Evolutionary conservation across 2,888 invertebrate species (phyloP), one percentile per base, ranked within the genome.

Genomic region (Caenorhabditis imperialis): DNA sequence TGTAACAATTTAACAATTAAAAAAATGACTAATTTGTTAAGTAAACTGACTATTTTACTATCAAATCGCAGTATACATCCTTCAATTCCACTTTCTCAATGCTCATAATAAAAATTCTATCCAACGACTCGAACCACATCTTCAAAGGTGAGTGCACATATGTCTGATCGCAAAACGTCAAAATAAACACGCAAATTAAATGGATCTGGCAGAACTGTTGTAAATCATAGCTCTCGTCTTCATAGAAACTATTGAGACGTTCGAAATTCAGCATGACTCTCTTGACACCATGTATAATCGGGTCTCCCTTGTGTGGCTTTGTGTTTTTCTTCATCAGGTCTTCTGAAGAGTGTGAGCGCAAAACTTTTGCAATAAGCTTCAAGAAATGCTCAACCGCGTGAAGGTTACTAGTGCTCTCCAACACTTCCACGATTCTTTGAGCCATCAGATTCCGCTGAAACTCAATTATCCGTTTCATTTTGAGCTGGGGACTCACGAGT

Each of bases 301-400:
- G 16, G 14, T 61, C 61, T 25, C 40, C 51, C 7, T 50, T 27
- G 14, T 18, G n/a, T 5, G 27, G n/a, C 3, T 18, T 10, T 5
- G 20, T 16, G 5, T 30, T 16, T 44, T 51, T 61, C 30, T 16
- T 50, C 51, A 61, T 51, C 10, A 58, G 48, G 35, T 51, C 61
- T 51, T 61, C 61, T 51, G 61, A 61, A 10, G 51, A 61, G 20
- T 61, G 61, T 22, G 61, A 61, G 12, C 51, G 7, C 5, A 61
- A 22, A 5, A 61, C 61, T 44, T 51, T 61, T 27, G 51, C 42
- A 16, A 61, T 8, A 25, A 42, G 16, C 35, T 35, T 12, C 1
- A 61, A 18, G 12, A 61, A 50, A 51, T 61, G 42, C 20, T 51
- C 48, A 1, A 61, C 4, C 2, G 61, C 61, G 18, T 61, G 61